These are phyloP conservation scores for Aleiodes leptofemur DNA, from an alignment of 2,888 invertebrate species.

Conservation along the genomic window DNA sequence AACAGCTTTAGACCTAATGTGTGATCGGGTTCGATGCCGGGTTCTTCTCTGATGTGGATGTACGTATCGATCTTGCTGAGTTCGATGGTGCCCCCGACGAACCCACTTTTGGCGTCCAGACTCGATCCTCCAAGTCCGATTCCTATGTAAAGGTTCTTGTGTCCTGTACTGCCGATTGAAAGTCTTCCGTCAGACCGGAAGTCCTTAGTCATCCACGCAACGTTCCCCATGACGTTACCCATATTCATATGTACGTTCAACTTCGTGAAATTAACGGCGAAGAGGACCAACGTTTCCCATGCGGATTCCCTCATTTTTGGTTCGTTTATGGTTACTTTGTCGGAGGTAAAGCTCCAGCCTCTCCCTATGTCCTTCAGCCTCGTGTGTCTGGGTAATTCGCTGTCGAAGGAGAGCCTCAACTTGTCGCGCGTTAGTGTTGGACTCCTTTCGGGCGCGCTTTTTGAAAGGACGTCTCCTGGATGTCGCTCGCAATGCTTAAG, in stretches of 20 bases:
- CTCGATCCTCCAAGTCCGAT: conserved; percentile 92
- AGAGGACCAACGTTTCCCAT: conserved; percentile 97
- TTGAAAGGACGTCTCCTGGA: conserved; percentile 64
- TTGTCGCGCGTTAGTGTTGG: conserved; percentile 77
- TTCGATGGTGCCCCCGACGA: conserved; percentile 97
- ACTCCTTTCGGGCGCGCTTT: conserved; percentile 70
- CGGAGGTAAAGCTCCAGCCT: conserved; percentile 78
- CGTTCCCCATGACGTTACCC: conserved; percentile 99
- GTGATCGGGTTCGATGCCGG: conserved; percentile 92
- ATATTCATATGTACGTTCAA: conserved; percentile 99
- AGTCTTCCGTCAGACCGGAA: conserved; percentile 94
- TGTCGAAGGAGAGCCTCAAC: conserved; percentile 78
- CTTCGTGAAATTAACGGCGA: conserved; percentile 96
- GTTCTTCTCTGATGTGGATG: conserved; percentile 92
- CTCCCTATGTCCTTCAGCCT: conserved; percentile 78
- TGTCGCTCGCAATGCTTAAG: conserved; percentile 68
- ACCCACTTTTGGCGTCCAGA: conserved; percentile 97
- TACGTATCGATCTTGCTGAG: conserved; percentile 92
- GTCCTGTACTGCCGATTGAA: conserved; percentile 95
- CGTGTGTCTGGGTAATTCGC: conserved; percentile 75
- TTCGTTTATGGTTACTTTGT: conserved; percentile 73
- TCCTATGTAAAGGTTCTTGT: conserved; percentile 93
- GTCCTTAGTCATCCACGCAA: conserved; percentile 95
- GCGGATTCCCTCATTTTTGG: conserved; percentile 82
- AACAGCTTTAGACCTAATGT: conserved; percentile 87